Percentiles rank a stretch among this genome's conserved stretches.
Evolutionary conservation across 2,113 vertebrate species (phyloP).

Genomic region (Neopipo cinnamomea): DNA sequence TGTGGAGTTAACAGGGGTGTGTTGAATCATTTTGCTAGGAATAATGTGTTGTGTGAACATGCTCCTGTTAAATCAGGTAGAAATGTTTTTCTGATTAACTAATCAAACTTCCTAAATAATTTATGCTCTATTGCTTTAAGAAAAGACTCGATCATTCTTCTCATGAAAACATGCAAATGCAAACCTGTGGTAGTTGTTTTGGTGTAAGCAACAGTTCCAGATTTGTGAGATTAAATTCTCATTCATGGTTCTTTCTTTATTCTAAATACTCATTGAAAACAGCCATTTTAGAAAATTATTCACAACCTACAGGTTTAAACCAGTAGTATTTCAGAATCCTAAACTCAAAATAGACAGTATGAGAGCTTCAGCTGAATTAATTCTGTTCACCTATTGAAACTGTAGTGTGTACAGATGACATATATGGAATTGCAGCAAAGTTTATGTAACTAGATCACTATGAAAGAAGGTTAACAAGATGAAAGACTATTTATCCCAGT

Average conservation of each 20-base stretch:
- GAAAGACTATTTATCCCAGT: constrained; percentile 38
- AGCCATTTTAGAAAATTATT: not conserved
- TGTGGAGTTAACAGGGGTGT: not conserved
- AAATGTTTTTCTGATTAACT: not conserved
- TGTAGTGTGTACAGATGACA: not conserved
- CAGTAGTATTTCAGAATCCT: not conserved
- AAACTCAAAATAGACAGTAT: not conserved
- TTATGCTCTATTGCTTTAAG: not conserved
- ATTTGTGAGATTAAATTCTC: not conserved
- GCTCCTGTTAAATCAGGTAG: not conserved
- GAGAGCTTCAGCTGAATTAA: not conserved
- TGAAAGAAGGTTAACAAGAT: constrained; percentile 64
- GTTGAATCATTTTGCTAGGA: constrained; percentile 23
- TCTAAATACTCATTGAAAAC: not conserved
- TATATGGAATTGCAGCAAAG: not conserved
- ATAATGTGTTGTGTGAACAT: not conserved
- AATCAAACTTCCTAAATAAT: not conserved
- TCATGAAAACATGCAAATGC: not conserved
- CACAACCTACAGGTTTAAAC: not conserved
- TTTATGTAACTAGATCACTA: constrained; percentile 61
- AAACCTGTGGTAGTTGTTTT: not conserved
- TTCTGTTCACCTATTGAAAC: not conserved
- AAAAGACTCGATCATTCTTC: not conserved
- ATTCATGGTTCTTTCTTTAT: not conserved
- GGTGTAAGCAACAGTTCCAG: not conserved